phyloP scores from a whole-genome alignment of 2,113 vertebrate species.

The Tupaia tana region DNA sequence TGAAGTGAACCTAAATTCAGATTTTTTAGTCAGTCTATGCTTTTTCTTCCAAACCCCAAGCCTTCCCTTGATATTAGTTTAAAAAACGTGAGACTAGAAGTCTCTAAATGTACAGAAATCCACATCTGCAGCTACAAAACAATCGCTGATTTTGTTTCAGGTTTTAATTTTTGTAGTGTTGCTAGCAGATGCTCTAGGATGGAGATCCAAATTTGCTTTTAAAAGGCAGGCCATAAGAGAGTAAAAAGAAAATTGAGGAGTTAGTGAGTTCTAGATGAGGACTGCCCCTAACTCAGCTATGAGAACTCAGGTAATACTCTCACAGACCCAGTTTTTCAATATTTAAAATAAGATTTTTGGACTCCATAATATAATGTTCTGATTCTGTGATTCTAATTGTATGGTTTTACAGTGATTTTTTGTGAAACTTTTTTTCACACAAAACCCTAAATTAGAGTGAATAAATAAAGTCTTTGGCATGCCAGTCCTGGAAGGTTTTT shows the following conservation, averaged over 20 bases:
- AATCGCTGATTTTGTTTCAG: not conserved
- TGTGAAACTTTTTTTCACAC: not conserved
- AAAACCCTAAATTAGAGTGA: slow-evolving; percentile 49
- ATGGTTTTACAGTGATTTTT: slow-evolving; percentile 45
- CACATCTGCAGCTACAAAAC: not conserved
- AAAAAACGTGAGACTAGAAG: not conserved
- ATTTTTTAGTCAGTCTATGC: not conserved
- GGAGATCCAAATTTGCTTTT: not conserved
- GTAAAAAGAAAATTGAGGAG: not conserved
- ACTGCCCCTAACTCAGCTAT: not conserved
- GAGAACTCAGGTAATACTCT: not conserved
- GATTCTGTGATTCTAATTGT: not conserved
- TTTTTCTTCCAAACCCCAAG: not conserved
- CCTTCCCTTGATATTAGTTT: not conserved
- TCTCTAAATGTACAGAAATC: not conserved
- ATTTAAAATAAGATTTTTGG: slow-evolving; percentile 12
- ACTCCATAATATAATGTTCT: not conserved
- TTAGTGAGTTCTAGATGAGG: not conserved
- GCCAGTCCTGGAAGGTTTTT: not conserved
- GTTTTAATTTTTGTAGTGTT: not conserved
- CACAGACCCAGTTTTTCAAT: not conserved
- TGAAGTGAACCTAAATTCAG: slow-evolving; percentile 31
- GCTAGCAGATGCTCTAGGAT: not conserved
- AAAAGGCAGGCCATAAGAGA: not conserved
- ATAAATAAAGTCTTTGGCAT: not conserved